These are phyloP conservation scores for Drosophila kikkawai DNA, from an alignment of 1,140 invertebrate genomes.

Conservation along the genomic window DNA sequence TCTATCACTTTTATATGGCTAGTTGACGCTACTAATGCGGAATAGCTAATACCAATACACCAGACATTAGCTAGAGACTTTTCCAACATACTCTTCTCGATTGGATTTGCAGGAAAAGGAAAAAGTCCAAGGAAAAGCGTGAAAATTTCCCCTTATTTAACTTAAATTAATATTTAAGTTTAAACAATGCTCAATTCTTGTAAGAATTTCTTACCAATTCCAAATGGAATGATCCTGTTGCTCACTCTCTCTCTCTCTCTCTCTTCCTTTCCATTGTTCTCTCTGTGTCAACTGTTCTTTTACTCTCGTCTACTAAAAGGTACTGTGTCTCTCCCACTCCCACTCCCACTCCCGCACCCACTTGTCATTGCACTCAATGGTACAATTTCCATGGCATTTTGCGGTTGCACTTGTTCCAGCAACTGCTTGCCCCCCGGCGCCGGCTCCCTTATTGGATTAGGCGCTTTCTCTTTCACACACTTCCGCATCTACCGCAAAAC, in stretches of 20 bases:
- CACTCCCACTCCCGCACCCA: not conserved
- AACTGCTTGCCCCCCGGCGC: not conserved
- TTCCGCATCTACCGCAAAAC: slow-evolving; percentile 61
- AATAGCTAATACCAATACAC: not conserved
- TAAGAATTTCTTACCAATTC: not conserved
- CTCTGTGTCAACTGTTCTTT: not conserved
- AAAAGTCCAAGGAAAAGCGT: not conserved
- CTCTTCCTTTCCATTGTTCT: not conserved
- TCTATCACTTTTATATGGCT: slow-evolving; percentile 79
- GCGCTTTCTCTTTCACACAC: slow-evolving; percentile 80
- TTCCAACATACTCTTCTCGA: slow-evolving; percentile 1
- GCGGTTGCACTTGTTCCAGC: slow-evolving; percentile 58
- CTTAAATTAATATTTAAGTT: not conserved
- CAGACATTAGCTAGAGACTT: not conserved
- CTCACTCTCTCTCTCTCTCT: not conserved
- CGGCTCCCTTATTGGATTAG: slow-evolving; percentile 71
- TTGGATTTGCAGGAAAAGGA: not conserved
- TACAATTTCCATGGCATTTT: slow-evolving; percentile 53
- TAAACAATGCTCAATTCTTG: not conserved
- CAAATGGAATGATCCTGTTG: slow-evolving; percentile 3
- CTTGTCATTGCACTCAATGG: slow-evolving; percentile 22
- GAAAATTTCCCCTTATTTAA: too few relatives aligned
- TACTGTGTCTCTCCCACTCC: not conserved
- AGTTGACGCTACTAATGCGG: slow-evolving; percentile 64
- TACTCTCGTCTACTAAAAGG: not conserved